Evolutionary conservation across 2,888 invertebrate species (phyloP).

Genomic region (Drosophila pullipes): DNA sequence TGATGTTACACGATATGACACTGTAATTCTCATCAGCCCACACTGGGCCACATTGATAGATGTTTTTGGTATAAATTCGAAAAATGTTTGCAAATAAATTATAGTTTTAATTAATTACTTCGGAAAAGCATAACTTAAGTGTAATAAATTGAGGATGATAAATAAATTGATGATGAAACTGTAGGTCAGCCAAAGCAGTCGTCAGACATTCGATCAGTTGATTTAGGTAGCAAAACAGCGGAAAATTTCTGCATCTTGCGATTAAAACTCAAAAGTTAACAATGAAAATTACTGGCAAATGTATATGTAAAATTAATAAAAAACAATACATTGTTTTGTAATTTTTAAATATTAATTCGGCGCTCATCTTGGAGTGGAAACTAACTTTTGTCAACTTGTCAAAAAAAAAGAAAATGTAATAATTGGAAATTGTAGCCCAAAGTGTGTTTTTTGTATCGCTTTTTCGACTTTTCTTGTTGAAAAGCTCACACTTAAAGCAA

Average conservation of each 20-base stretch:
- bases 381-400: not conserved
- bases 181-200: no score
- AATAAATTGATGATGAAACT: not conserved
- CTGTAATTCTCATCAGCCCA: constrained; percentile 60
- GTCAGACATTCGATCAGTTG: not conserved
- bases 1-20: constrained; percentile 60
- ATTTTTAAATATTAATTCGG: not conserved
- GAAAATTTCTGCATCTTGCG: not conserved
- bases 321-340: not conserved
- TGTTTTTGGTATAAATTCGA: not conserved
- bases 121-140: not conserved
- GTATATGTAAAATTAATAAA: not conserved
- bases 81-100: not conserved
- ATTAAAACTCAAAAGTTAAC: not conserved
- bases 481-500: not conserved
- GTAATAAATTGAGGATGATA: not conserved
- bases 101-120: not conserved
- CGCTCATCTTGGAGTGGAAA: not conserved
- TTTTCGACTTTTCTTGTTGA: not conserved
- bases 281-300: not conserved
- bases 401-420: not conserved
- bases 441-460: not conserved
- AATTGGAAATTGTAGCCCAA: not conserved
- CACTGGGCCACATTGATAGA: not conserved
- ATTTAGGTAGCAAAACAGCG: not conserved